Evolutionary conservation across 2,113 vertebrate genomes (phyloP), one percentile per base, ranked within the genome.

Genomic region (Anguilla japonica): DNA sequence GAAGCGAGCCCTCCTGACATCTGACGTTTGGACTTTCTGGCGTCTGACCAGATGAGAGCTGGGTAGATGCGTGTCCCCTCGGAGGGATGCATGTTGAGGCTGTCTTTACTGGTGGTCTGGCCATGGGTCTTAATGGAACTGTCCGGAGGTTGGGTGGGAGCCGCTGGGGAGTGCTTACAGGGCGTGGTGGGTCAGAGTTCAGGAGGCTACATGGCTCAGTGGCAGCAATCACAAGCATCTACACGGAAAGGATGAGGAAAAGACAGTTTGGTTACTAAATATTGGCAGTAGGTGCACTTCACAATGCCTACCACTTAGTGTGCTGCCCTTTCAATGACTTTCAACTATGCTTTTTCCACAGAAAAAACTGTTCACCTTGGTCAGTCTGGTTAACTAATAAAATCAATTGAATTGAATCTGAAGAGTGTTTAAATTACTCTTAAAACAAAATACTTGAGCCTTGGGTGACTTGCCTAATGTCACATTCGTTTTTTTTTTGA

Each of bases 181-280:
- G 2, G 15, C 85, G 87, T 0, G 91, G 92, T 20, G 93, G 94
- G 57, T 91, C 89, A 8, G 92, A 50, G 88, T 94, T 88, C 26
- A 20, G 86, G 22, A 94, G 87, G 39, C 92, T 92, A 81, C 91
- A 34, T 1, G 95, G 94, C 86, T 96, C 95, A 41, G 92, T 93
- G 79, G 94, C 94, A 0, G 92, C 91, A 40, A 95, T 93, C 0
- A 87, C 88, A 78, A 95, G 87, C 89, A 95, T 92, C 95, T 96
- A 81, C 89, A 60, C 50, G n/a, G 60, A 15, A n/a, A 85, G 63
- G 41, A 83, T 4, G 22, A 34, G 82, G 40, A 2, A 80, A 3
- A 50, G 41, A 14, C 11, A 57, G 83, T 53, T 11, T 3, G 41
- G 50, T 79, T 9, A 83, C 22, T 81, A 6, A 67, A 67, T 26